phyloP scores from a whole-genome alignment of 2,113 vertebrate genomes.

The Galemys pyrenaicus region DNA sequence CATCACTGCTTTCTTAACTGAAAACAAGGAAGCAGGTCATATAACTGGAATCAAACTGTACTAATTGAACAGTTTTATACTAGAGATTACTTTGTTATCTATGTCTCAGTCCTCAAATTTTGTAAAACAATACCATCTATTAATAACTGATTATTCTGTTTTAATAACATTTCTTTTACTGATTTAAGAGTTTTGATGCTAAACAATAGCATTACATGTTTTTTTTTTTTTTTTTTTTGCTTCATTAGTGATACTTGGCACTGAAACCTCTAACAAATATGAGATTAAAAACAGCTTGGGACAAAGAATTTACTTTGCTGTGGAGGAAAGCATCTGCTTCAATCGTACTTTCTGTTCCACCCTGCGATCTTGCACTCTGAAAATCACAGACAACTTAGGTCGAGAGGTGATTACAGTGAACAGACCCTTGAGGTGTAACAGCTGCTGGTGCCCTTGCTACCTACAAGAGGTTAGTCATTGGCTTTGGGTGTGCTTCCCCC shows the following conservation, averaged over 20 bases:
- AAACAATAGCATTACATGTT: neutral
- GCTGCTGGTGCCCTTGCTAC: constrained; percentile 96
- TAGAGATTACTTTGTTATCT: neutral
- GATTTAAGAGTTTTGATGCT: neutral
- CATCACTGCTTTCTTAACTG: neutral
- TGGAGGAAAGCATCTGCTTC: constrained; percentile 95
- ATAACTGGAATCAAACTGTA: neutral
- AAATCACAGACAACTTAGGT: constrained; percentile 90
- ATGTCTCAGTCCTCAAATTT: neutral
- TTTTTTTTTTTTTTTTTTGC: constrained; percentile 47
- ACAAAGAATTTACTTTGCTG: constrained; percentile 95
- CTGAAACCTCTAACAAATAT: constrained; percentile 96
- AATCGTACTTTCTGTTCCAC: constrained; percentile 94
- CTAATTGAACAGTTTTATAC: neutral
- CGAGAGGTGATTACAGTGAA: constrained; percentile 92
- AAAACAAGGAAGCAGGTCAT: neutral
- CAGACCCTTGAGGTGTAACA: constrained; percentile 94
- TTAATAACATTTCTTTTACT: neutral
- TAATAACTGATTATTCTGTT: neutral
- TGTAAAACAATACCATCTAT: neutral
- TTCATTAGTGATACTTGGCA: constrained; percentile 93
- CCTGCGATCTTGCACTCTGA: constrained; percentile 92
- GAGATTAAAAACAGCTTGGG: constrained; percentile 95
- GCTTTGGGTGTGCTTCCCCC: neutral
- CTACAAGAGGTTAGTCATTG: constrained; percentile 93